These are phyloP conservation scores for Tetraneura akinire DNA, from an alignment of 1,140 invertebrate species.

Conservation along the genomic window DNA sequence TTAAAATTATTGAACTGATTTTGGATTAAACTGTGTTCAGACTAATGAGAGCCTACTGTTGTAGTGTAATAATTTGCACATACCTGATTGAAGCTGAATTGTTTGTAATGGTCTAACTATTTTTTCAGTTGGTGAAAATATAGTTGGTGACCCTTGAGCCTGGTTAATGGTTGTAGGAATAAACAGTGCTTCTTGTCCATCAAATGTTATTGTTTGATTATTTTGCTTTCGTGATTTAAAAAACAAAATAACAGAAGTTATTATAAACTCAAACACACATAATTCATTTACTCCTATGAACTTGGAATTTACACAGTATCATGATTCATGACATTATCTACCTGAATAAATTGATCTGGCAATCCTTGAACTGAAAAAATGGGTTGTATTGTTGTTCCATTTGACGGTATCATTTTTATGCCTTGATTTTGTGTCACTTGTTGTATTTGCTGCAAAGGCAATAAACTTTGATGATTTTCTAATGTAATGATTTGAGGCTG, in stretches of 20 bases:
- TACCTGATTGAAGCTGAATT: constrained; percentile 60
- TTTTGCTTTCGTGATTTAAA: constrained; percentile 58
- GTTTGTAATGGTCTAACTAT: constrained; percentile 64
- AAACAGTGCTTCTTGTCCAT: constrained; percentile 89
- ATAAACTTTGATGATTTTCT: constrained; percentile 63
- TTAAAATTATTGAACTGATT: too few species aligned
- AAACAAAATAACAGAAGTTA: too few species aligned
- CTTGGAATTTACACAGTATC: background rate
- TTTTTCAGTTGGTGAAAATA: constrained; percentile 66
- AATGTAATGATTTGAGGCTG: constrained; percentile 64
- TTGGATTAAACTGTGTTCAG: too few species aligned
- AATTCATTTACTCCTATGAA: background rate
- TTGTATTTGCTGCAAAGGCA: constrained; percentile 56
- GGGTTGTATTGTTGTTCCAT: constrained; percentile 51
- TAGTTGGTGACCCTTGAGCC: constrained; percentile 55
- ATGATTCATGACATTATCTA: constrained; percentile 53
- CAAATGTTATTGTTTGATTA: constrained; percentile 82
- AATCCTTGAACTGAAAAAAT: constrained; percentile 63
- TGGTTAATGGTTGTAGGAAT: constrained; percentile 54
- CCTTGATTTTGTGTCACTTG: constrained; percentile 50
- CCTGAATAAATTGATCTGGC: constrained; percentile 64
- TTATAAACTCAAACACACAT: too few species aligned
- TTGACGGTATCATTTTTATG: constrained; percentile 44
- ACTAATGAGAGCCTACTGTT: too few species aligned
- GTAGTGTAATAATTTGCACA: too few species aligned